A percentile compares a stretch with the other conserved stretches of the same genome.
phyloP scores from a whole-genome alignment of 2,888 invertebrate species.

The Leptinotarsa rubiginosa region DNA sequence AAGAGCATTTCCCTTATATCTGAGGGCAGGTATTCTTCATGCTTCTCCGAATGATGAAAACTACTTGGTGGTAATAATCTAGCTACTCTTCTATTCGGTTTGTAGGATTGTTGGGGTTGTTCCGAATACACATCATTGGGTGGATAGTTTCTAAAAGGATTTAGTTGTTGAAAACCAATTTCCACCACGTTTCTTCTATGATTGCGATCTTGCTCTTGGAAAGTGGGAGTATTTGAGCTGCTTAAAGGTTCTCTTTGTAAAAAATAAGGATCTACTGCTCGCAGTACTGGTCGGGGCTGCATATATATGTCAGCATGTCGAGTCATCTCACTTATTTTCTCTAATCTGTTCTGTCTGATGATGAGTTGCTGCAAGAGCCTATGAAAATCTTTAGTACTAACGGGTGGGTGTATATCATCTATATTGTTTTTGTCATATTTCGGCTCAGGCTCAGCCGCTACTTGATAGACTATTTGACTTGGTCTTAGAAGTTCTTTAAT shows the following conservation, averaged over 20 bases:
- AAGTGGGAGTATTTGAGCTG: slow-evolving; percentile 10
- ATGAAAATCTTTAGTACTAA: slow-evolving; percentile 79
- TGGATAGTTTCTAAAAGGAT: slow-evolving; percentile 39
- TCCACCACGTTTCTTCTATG: slow-evolving; percentile 36
- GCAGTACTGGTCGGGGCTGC: slow-evolving; percentile 33
- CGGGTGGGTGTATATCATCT: slow-evolving; percentile 73
- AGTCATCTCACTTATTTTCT: slow-evolving; percentile 68
- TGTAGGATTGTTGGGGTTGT: slow-evolving; percentile 53
- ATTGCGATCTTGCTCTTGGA: slow-evolving; percentile 36
- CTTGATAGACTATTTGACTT: slow-evolving; percentile 54
- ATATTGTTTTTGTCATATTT: slow-evolving; percentile 48
- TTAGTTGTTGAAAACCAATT: slow-evolving; percentile 40
- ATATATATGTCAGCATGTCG: slow-evolving; percentile 44
- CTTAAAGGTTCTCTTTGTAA: slow-evolving; percentile 42
- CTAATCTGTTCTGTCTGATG: slow-evolving; percentile 73
- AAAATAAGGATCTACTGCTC: slow-evolving; percentile 47
- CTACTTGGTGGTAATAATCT: slow-evolving; percentile 52
- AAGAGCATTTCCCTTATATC: slow-evolving; percentile 79
- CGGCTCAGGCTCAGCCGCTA: slow-evolving; percentile 53
- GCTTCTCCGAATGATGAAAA: slow-evolving; percentile 46
- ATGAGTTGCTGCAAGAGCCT: slow-evolving; percentile 75
- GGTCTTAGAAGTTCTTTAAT: slow-evolving; percentile 58
- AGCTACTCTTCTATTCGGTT: slow-evolving; percentile 60
- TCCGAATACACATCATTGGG: slow-evolving; percentile 44
- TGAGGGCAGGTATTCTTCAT: slow-evolving; percentile 75